Evolutionary conservation across 2,113 vertebrate species (phyloP).

Genomic region (Nasalis larvatus): DNA sequence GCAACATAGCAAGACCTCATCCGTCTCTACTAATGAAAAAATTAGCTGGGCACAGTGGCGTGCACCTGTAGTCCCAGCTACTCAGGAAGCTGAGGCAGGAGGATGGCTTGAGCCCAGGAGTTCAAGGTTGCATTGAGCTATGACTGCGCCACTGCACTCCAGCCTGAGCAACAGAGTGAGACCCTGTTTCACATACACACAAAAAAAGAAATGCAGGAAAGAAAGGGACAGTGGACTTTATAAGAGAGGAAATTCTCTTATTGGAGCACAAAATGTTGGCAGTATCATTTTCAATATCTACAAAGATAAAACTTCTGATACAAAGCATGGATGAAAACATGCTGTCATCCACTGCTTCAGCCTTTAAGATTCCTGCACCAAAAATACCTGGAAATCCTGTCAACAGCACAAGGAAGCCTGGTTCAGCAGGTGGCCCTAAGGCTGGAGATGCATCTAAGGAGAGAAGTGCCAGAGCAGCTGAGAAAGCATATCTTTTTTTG

Average conservation of each 20-base stretch:
- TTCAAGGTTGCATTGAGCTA: too few relatives aligned
- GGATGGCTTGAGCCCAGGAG: too few relatives aligned
- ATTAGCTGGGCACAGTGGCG: too few relatives aligned
- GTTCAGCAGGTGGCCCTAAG: slow-evolving; percentile 84
- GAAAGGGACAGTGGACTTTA: slow-evolving; percentile 86
- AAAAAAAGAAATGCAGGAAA: slow-evolving; percentile 85
- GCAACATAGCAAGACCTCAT: too few relatives aligned
- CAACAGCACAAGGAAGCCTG: slow-evolving; percentile 83
- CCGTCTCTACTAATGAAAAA: too few relatives aligned
- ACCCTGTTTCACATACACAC: too few relatives aligned
- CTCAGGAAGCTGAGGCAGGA: too few relatives aligned
- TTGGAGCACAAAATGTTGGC: slow-evolving; percentile 88
- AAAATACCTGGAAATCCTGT: slow-evolving; percentile 88
- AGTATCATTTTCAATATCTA: slow-evolving; percentile 88
- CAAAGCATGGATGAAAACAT: slow-evolving; percentile 91
- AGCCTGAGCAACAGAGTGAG: too few relatives aligned
- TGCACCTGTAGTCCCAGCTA: too few relatives aligned
- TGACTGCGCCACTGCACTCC: too few relatives aligned
- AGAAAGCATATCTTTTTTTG: slow-evolving; percentile 75
- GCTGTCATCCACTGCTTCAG: slow-evolving; percentile 85
- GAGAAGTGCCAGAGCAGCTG: slow-evolving; percentile 85
- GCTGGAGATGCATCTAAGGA: slow-evolving; percentile 87
- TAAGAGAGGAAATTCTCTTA: slow-evolving; percentile 88
- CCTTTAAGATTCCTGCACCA: slow-evolving; percentile 89
- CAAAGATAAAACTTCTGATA: slow-evolving; percentile 93